Percentiles rank a stretch among this genome's conserved stretches.
Conservation (phyloP, 2,113 vertebrate genomes). For the Paradisaea rubra region DNA sequence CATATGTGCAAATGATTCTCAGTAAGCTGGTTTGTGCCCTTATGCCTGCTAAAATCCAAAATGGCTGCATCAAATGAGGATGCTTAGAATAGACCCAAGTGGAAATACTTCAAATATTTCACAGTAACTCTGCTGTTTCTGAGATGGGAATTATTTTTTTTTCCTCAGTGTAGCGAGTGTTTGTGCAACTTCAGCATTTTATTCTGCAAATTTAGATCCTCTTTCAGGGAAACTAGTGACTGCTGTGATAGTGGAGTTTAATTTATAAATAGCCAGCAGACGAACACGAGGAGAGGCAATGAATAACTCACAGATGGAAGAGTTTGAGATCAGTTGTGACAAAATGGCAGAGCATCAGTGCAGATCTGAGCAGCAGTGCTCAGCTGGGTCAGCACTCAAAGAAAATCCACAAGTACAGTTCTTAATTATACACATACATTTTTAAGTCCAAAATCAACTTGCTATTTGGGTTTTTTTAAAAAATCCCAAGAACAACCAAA, state of each 20-base stretch:
- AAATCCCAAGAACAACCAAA: not conserved
- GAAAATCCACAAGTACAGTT: conserved; percentile 8
- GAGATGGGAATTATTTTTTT: not conserved
- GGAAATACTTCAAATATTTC: conserved; percentile 20
- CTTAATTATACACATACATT: not conserved
- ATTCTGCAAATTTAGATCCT: conserved; percentile 27
- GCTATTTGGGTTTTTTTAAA: not conserved
- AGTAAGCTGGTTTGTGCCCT: conserved; percentile 1
- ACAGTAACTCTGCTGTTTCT: conserved; percentile 2
- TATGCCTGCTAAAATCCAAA: not conserved
- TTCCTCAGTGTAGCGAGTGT: not conserved
- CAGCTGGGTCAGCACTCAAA: not conserved
- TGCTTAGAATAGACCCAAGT: not conserved
- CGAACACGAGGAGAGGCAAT: not conserved
- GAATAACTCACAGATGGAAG: conserved; percentile 36
- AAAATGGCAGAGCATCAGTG: not conserved
- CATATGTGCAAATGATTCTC: not conserved
- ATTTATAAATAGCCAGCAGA: conserved; percentile 41
- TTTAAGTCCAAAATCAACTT: not conserved
- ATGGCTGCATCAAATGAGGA: not conserved
- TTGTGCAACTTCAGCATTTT: conserved; percentile 41
- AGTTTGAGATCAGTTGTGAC: conserved; percentile 21
- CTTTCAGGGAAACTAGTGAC: conserved; percentile 35
- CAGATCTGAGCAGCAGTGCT: not conserved
- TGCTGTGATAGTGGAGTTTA: conserved; percentile 10